phyloP scores from a whole-genome alignment of 2,888 invertebrate genomes.

The Synanthedon tipuliformis region DNA sequence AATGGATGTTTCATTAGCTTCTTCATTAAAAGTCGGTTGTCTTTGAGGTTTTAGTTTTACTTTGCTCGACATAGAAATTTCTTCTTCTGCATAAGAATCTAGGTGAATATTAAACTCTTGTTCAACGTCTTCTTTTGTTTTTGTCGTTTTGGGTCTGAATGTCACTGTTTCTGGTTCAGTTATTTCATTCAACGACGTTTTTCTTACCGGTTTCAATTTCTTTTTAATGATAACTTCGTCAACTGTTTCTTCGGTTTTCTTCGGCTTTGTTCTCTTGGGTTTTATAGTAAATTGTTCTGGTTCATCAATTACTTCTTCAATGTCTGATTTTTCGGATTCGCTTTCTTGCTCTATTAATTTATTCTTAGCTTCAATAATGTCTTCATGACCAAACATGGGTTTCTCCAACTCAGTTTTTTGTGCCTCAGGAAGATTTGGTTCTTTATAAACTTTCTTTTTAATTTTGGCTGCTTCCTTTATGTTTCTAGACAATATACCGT shows the following conservation, averaged over 20 bases:
- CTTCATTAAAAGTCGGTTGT: slow-evolving; percentile 81
- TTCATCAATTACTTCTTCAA: slow-evolving; percentile 23
- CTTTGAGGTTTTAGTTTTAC: slow-evolving; percentile 81
- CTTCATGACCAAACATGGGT: slow-evolving; percentile 62
- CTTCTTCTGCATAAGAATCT: slow-evolving; percentile 88
- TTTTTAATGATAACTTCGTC: slow-evolving; percentile 80
- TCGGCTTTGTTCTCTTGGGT: slow-evolving; percentile 48
- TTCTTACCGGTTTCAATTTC: slow-evolving; percentile 76
- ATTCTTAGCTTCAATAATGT: slow-evolving; percentile 21
- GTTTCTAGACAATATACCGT: slow-evolving; percentile 78
- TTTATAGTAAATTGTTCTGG: slow-evolving; percentile 55
- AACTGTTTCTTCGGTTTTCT: slow-evolving; percentile 63
- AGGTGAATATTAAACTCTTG: slow-evolving; percentile 90
- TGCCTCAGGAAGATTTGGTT: slow-evolving; percentile 66
- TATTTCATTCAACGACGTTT: slow-evolving; percentile 77
- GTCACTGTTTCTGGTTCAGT: slow-evolving; percentile 83
- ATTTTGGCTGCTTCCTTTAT: slow-evolving; percentile 76
- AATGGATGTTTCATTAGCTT: slow-evolving; percentile 81
- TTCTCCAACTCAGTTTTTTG: slow-evolving; percentile 70
- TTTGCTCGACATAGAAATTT: slow-evolving; percentile 87
- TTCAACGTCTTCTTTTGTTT: slow-evolving; percentile 87
- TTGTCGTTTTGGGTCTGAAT: slow-evolving; percentile 80
- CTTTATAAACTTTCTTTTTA: slow-evolving; percentile 70
- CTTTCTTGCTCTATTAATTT: slow-evolving; percentile 15
- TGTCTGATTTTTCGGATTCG: slow-evolving; percentile 8